phyloP scores from a whole-genome alignment of 2,888 invertebrate genomes.

The Allacma fusca region DNA sequence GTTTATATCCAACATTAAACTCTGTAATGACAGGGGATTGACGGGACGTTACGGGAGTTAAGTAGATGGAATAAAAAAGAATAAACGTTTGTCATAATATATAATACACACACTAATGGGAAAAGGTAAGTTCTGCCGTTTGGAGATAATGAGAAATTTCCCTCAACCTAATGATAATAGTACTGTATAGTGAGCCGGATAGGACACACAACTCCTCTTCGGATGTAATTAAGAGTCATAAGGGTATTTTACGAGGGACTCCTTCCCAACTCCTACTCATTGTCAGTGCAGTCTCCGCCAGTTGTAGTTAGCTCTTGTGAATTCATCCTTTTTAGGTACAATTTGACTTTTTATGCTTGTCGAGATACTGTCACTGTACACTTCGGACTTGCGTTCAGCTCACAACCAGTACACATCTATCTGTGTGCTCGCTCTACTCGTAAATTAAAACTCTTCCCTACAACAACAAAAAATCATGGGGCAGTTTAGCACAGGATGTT shows the following conservation, averaged over 20 bases:
- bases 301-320: too few species aligned
- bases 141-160: constrained; percentile 43
- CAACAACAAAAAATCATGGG: neutral
- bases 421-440: too few species aligned
- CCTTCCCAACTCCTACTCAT: neutral
- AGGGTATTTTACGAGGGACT: constrained; percentile 31
- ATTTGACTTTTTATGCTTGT: neutral
- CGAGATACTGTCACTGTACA: too few species aligned
- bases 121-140: constrained; percentile 11
- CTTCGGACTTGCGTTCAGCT: too few species aligned
- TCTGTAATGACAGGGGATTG: constrained; percentile 1
- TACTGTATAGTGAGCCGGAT: neutral
- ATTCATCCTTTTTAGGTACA: neutral
- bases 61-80: neutral
- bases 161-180: constrained; percentile 22
- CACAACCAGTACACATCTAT: too few species aligned
- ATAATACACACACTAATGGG: neutral
- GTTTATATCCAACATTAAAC: neutral
- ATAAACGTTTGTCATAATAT: constrained; percentile 4
- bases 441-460: neutral
- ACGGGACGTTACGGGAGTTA: constrained; percentile 16
- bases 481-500: constrained; percentile 8
- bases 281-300: too few species aligned
- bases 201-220: constrained; percentile 12
- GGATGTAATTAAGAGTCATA: constrained; percentile 46